These are phyloP conservation scores for human DNA, from an alignment of 2,113 vertebrate genomes.

Conservation along the genomic window GRCh38 chr2:150273001-150273500, in stretches of 20 bases:
- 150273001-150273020: background rate
- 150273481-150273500: background rate
- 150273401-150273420: background rate
- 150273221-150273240: background rate
- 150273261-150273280: background rate
- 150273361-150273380: background rate
- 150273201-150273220: background rate
- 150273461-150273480: background rate
- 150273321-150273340: background rate
- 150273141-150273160: background rate
- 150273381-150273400: background rate
- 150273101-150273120: background rate
- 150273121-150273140: background rate
- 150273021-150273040: background rate
- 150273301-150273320: background rate
- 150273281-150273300: background rate
- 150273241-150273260: background rate
- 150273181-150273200: conserved; percentile 17
- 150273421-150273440: background rate
- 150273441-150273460: background rate
- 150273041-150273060: background rate
- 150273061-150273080: background rate
- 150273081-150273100: background rate
- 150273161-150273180: background rate
- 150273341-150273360: background rate